These are phyloP conservation scores for Catotricha subobsoleta DNA, from an alignment of 2,888 invertebrate species.

Conservation along the genomic window DNA sequence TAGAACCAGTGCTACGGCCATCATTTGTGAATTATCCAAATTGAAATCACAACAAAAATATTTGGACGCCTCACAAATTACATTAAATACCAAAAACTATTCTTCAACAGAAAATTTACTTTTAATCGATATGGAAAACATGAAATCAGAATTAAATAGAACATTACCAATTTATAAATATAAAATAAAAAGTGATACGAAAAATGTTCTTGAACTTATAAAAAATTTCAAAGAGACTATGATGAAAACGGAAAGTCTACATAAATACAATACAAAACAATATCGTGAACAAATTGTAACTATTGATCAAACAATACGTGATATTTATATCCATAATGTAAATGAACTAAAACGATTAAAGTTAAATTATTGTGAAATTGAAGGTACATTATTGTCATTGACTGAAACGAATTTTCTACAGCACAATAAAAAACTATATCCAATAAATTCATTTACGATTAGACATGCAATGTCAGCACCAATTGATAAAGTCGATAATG, in stretches of 20 bases:
- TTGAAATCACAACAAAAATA: constrained; percentile 28
- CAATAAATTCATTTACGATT: background rate
- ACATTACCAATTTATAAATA: constrained; percentile 11
- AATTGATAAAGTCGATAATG: constrained; percentile 5
- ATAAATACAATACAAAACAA: constrained; percentile 8
- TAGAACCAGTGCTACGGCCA: constrained; percentile 14
- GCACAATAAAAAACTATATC: background rate
- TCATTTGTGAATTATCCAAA: constrained; percentile 25
- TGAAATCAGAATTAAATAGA: constrained; percentile 17
- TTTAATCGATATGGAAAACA: constrained; percentile 21
- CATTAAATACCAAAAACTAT: constrained; percentile 21
- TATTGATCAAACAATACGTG: constrained; percentile 15
- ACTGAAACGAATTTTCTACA: constrained; percentile 1
- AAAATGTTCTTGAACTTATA: background rate
- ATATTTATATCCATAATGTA: background rate
- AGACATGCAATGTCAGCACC: background rate
- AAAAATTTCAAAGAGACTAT: background rate
- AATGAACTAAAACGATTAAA: constrained; percentile 1
- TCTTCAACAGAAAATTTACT: constrained; percentile 8
- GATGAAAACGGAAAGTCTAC: background rate
- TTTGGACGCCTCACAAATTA: constrained; percentile 25
- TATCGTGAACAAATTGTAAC: constrained; percentile 21
- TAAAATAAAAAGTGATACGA: background rate
- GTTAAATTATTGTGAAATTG: background rate
- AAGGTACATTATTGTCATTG: background rate